Conservation (phyloP, 2,888 invertebrate genomes). For the Resseliella maxima region DNA sequence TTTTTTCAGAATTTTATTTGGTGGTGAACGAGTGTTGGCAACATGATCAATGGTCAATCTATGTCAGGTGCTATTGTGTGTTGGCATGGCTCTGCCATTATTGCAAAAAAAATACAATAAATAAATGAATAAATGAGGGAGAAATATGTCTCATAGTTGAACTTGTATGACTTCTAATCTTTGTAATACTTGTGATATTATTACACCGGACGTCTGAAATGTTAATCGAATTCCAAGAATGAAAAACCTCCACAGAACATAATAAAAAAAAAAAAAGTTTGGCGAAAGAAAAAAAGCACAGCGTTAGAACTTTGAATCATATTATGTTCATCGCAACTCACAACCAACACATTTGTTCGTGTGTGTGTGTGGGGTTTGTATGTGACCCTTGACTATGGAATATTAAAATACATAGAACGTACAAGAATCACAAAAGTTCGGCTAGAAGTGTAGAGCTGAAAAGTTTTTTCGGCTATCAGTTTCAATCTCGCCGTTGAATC, state of each 20-base stretch:
- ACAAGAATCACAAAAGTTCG: constrained; percentile 1
- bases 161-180: constrained; percentile 46
- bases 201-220: constrained; percentile 14
- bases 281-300: neutral
- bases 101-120: neutral
- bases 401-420: constrained; percentile 6
- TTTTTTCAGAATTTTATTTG: too few species aligned
- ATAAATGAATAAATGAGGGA: neutral
- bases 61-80: neutral
- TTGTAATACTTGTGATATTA: neutral
- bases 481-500: constrained; percentile 27
- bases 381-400: constrained; percentile 11
- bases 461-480: constrained; percentile 9
- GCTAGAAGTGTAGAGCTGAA: neutral
- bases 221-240: constrained; percentile 38
- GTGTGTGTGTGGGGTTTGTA: neutral
- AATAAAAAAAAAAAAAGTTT: constrained; percentile 11
- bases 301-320: too few species aligned
- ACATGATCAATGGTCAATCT: constrained; percentile 9
- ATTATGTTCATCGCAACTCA: neutral
- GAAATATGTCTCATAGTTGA: neutral
- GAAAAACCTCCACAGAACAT: neutral
- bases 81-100: neutral
- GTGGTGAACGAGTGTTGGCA: neutral
- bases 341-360: neutral